Evolutionary conservation across 2,113 vertebrate genomes (phyloP).

Genomic region (Eulemur macaco): DNA sequence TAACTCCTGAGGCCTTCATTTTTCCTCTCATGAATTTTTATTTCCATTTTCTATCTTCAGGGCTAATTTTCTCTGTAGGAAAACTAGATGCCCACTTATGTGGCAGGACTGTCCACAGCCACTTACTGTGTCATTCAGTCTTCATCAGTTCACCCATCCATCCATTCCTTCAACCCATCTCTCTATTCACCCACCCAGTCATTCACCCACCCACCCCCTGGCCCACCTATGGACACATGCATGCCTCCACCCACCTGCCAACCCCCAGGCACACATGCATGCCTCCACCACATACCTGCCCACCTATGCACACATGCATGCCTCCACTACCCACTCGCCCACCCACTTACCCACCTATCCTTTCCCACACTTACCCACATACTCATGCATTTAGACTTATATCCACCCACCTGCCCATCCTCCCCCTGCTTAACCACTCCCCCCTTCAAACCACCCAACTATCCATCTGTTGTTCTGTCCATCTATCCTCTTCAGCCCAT

Average conservation of each 20-base stretch:
- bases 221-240: not conserved
- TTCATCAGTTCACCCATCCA: not conserved
- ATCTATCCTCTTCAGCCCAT: too few species aligned
- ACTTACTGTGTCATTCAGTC: not conserved
- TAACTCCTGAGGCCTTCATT: not conserved
- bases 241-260: not conserved
- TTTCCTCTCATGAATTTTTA: not conserved
- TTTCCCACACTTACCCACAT: not conserved
- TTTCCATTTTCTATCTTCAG: not conserved
- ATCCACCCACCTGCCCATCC: not conserved
- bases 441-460: not conserved
- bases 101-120: not conserved
- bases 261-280: not conserved
- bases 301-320: too few species aligned
- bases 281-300: not conserved
- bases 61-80: not conserved
- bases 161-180: not conserved
- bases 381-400: not conserved
- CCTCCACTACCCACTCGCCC: not conserved
- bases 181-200: not conserved
- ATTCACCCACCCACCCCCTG: not conserved
- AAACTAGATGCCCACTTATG: not conserved
- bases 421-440: not conserved
- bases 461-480: not conserved
- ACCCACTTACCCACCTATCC: not conserved